Conservation (phyloP, 2,797 vertebrate species). For the Channa striata region DNA sequence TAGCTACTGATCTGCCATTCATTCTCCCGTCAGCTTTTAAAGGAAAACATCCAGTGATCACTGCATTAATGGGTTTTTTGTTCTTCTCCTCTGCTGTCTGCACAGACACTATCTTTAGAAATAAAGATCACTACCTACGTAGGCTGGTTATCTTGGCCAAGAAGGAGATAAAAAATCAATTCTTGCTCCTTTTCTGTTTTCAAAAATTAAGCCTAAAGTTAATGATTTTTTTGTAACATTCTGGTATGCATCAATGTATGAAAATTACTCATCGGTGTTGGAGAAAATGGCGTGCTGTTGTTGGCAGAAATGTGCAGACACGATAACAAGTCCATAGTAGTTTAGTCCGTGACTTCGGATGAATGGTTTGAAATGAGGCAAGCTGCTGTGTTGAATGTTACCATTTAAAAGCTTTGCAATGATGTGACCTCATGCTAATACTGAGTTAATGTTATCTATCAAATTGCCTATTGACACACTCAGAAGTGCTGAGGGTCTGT, state of each 20-base stretch:
- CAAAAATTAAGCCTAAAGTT: neutral
- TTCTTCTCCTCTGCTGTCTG: slow-evolving; percentile 12
- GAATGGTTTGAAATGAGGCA: neutral
- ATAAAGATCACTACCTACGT: neutral
- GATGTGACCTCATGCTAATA: slow-evolving; percentile 5
- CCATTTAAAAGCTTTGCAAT: slow-evolving; percentile 22
- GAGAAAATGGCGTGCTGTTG: slow-evolving; percentile 43
- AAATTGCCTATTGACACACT: slow-evolving; percentile 17
- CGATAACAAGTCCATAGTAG: slow-evolving; percentile 8
- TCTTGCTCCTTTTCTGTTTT: slow-evolving; percentile 2
- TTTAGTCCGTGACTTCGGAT: slow-evolving; percentile 14
- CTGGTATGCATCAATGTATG: slow-evolving; percentile 12
- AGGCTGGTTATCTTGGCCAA: neutral
- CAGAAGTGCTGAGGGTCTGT: slow-evolving; percentile 17
- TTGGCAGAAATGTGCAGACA: slow-evolving; percentile 31
- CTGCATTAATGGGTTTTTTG: neutral
- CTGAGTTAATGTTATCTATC: slow-evolving; percentile 14
- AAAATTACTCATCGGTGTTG: slow-evolving; percentile 12
- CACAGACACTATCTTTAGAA: slow-evolving; percentile 1
- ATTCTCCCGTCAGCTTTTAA: slow-evolving; percentile 22
- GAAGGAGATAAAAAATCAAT: neutral
- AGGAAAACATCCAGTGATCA: slow-evolving; percentile 19
- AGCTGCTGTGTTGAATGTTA: slow-evolving; percentile 12
- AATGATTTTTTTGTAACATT: neutral
- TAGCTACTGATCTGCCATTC: slow-evolving; percentile 42